Conservation (phyloP, 1,140 invertebrate species). For the Telenomus remus region DNA sequence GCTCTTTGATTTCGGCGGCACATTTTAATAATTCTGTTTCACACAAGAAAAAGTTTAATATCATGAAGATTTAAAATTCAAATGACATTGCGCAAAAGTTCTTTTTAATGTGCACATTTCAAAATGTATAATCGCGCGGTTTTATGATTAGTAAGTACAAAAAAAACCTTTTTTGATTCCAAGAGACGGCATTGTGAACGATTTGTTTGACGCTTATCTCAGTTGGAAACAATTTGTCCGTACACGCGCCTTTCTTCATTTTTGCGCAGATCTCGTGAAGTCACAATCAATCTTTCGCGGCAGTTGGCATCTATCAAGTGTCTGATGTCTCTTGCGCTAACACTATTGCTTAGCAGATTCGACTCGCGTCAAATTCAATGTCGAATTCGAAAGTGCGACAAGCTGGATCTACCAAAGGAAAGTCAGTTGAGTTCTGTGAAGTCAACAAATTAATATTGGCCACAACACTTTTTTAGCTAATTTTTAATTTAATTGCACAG, state of each 20-base stretch:
- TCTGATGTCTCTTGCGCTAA: constrained; percentile 58
- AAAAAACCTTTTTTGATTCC: constrained; percentile 9
- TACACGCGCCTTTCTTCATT: constrained; percentile 39
- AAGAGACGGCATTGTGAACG: constrained; percentile 1
- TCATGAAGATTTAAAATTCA: too few relatives aligned
- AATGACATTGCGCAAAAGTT: too few relatives aligned
- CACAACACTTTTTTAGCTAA: not conserved
- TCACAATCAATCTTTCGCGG: constrained; percentile 45
- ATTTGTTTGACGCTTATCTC: constrained; percentile 44
- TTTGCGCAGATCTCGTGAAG: constrained; percentile 41
- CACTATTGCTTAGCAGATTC: constrained; percentile 39
- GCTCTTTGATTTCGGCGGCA: constrained; percentile 6
- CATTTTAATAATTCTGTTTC: constrained; percentile 10
- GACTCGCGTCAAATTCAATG: constrained; percentile 39
- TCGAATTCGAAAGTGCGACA: constrained; percentile 39
- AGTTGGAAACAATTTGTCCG: constrained; percentile 44
- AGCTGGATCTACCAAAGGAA: constrained; percentile 25
- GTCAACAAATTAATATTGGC: constrained; percentile 14
- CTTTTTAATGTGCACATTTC: too few relatives aligned
- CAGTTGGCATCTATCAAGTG: constrained; percentile 55
- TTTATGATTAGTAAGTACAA: not conserved
- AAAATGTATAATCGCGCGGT: not conserved
- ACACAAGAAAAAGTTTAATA: too few relatives aligned
- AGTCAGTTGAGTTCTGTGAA: constrained; percentile 10
- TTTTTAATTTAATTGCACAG: too few relatives aligned